A percentile compares a stretch with the other conserved stretches of the same genome.
phyloP scores from a whole-genome alignment of 2,113 vertebrate species.

The Galemys pyrenaicus region DNA sequence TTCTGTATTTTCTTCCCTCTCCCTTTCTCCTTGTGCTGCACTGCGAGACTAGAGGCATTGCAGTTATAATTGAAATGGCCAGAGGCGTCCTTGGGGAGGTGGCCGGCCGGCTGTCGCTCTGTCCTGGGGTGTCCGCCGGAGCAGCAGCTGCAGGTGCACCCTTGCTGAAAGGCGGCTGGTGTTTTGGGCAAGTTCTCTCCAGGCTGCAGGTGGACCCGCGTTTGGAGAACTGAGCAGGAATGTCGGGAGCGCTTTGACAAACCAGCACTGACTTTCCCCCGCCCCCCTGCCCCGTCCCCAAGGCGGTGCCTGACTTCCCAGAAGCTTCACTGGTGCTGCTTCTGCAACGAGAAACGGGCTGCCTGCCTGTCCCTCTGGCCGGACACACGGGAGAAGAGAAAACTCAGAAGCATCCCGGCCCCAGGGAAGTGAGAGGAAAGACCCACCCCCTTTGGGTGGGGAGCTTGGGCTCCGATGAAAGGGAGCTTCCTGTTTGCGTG shows the following conservation, averaged over 20 bases:
- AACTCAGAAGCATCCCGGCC: neutral
- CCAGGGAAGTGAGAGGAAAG: neutral
- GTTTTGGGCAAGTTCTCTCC: neutral
- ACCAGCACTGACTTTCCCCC: fast-evolving
- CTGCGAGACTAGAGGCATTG: neutral
- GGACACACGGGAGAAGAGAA: too few species aligned
- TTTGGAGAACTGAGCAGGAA: neutral
- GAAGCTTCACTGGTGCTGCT: neutral
- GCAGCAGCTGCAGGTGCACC: too few species aligned
- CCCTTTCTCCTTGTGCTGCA: neutral
- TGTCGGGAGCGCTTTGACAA: neutral
- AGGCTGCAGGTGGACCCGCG: neutral
- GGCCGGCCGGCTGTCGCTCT: neutral
- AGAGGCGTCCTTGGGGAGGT: too few species aligned
- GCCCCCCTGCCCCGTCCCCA: too few species aligned
- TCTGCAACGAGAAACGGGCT: neutral
- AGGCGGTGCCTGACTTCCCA: neutral
- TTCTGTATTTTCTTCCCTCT: neutral
- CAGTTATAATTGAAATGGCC: neutral
- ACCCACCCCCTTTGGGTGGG: neutral
- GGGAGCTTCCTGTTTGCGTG: neutral
- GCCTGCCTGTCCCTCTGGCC: neutral
- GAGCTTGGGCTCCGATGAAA: neutral
- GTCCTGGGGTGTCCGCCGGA: neutral
- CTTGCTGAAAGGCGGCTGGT: neutral